phyloP scores from a whole-genome alignment of 92 coral and sea anemone species.

The Zoanthus solanderi region DNA sequence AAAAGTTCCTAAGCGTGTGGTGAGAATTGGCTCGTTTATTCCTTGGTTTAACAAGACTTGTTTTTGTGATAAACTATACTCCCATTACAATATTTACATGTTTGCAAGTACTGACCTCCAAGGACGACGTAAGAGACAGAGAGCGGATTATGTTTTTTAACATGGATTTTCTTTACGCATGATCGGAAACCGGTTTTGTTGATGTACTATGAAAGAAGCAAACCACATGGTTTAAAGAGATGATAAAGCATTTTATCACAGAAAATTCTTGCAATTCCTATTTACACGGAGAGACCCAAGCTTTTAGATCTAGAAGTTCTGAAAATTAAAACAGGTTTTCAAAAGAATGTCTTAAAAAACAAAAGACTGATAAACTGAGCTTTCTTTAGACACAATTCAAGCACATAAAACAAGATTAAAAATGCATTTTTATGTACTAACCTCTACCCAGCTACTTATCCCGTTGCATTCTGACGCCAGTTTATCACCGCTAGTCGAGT shows the following conservation, averaged over 20 bases:
- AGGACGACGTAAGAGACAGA: conserved; percentile 72
- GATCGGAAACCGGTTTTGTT: conserved; percentile 74
- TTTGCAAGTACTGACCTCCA: conserved; percentile 44
- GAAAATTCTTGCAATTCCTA: too few relatives aligned
- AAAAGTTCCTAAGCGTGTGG: too few relatives aligned
- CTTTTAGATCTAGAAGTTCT: too few relatives aligned
- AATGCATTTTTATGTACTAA: not conserved
- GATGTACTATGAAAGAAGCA: conserved; percentile 56
- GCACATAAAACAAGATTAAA: not conserved
- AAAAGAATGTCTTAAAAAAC: not conserved
- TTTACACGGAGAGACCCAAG: too few relatives aligned
- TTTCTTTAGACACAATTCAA: not conserved
- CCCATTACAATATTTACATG: too few relatives aligned
- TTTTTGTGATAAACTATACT: too few relatives aligned
- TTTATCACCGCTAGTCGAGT: conserved; percentile 68
- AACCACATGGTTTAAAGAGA: not conserved
- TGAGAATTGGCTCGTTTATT: too few relatives aligned
- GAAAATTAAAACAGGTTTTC: not conserved
- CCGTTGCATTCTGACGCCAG: conserved; percentile 71
- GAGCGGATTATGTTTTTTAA: conserved; percentile 72
- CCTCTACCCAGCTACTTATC: conserved; percentile 85
- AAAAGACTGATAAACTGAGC: too few relatives aligned
- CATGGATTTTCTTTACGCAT: conserved; percentile 76
- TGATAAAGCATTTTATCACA: too few relatives aligned
- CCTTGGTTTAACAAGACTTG: too few relatives aligned